Base-by-base conservation (phyloP, 1,140 invertebrate genomes). In the Drosophila pallidifrons region DNA sequence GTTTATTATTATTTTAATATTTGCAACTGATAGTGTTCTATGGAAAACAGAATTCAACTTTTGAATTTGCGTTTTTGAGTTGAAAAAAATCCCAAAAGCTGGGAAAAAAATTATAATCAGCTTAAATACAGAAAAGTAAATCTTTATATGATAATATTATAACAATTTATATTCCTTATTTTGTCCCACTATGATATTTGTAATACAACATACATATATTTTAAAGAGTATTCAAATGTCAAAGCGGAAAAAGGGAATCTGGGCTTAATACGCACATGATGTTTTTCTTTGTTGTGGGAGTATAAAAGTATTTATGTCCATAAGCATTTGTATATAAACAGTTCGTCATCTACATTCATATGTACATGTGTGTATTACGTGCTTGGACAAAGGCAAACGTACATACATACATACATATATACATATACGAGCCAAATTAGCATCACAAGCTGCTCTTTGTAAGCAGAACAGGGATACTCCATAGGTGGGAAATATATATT, bases 271-370 rank as follows among this genome's bases (percentile, higher is more conserved):
- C 54, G 65, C 65, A 57, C 54, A 46, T 58, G 30, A 67, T 57
- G 15, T 57, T 46, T 55, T 45, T 66, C 54, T 57, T 72, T 72
- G 69, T 75, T 41, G 49, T 71, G 38, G 60, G 43, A 57, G 41
- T 63, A 15, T 16, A 47, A 71, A 64, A 38, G 41, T 60, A 46
- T 46, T 45, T 67, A 47, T 55, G 28, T 63, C 57, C 38, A 70
- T 52, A 61, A 16, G 16, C 6, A 10, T 43, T 30, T 28, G 13
- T 63, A 51, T 10, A 28, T 47, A 47, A 11, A 45, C 16, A 45
- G 10, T 10, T 46, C 20, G 13, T 30, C 43, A 60, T 15, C 46
- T 46, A 30, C 8, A 15, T 46, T 16, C 10, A 4, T 45, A 30
- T 46, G 20, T 41, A 35, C n/a, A 1, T 46, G 15, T 46, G 20